Conservation (phyloP, 2,888 invertebrate genomes). For the Bombylius major region DNA sequence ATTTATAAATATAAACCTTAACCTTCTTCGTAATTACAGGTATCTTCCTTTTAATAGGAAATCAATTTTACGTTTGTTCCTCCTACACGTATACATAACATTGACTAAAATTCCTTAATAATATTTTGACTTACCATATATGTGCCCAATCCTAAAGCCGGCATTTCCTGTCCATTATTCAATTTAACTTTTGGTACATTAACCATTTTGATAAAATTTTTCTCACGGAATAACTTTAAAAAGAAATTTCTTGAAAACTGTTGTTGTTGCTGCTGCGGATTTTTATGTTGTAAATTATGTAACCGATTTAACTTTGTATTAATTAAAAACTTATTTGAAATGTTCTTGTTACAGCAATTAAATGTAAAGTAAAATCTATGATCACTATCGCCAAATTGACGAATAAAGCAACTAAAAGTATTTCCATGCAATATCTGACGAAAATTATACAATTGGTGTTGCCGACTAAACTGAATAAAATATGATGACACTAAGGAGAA, state of each 20-base stretch:
- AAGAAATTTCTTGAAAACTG: too few species aligned
- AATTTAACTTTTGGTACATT: constrained; percentile 35
- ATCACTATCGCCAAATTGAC: constrained; percentile 7
- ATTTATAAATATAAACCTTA: too few species aligned
- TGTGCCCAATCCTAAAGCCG: constrained; percentile 50
- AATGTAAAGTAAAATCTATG: constrained; percentile 2
- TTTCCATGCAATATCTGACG: background rate
- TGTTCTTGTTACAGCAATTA: constrained; percentile 2
- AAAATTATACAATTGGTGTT: background rate
- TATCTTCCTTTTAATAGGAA: too few species aligned
- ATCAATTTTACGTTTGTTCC: too few species aligned
- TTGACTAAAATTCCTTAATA: too few species aligned
- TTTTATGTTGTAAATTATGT: too few species aligned
- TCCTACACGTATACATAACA: too few species aligned
- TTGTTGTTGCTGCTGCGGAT: background rate
- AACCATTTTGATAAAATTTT: background rate
- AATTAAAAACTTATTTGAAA: constrained; percentile 4
- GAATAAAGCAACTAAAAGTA: constrained; percentile 5
- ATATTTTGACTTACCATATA: constrained; percentile 38
- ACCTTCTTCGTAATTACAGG: too few species aligned
- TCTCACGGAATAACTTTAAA: too few species aligned
- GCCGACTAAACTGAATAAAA: too few species aligned
- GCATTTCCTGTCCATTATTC: constrained; percentile 46
- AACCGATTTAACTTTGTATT: too few species aligned
- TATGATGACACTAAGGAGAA: too few species aligned